Evolutionary conservation across 2,888 invertebrate species (phyloP), one percentile per base, ranked within the genome.

Genomic region (Tinea semifulvella): DNA sequence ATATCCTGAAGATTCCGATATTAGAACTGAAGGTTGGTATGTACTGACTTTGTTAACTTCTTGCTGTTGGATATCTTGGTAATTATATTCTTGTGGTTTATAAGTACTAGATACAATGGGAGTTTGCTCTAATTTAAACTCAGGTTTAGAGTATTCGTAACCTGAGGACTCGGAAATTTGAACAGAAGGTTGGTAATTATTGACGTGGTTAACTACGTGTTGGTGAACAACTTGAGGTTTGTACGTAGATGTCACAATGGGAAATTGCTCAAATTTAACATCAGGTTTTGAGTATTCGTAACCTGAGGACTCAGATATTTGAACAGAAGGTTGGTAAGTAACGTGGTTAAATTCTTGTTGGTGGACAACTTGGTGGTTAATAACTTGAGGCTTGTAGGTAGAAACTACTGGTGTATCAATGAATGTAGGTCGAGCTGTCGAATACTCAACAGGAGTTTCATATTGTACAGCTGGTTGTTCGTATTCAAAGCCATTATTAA

Each of bases 31-130:
- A n/a, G n/a, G n/a, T n/a, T n/a, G n/a, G n/a, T n/a, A n/a, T n/a
- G n/a, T n/a, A n/a, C n/a, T n/a, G n/a, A n/a, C n/a, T n/a, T n/a
- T n/a, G n/a, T n/a, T n/a, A n/a, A n/a, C n/a, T 63, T 65, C 58
- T 27, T 68, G 66, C 50, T 69, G 63, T 25, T n/a, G 70, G n/a
- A n/a, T 56, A 7, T 50, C 53, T n/a, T 61, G 60, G n/a, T n/a
- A n/a, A n/a, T n/a, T n/a, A n/a, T n/a, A n/a, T n/a, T n/a, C n/a
- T n/a, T n/a, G n/a, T n/a, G n/a, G n/a, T n/a, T n/a, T n/a, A n/a
- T n/a, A n/a, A n/a, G n/a, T n/a, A 25, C 42, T 49, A n/a, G n/a
- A n/a, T n/a, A n/a, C n/a, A n/a, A n/a, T n/a, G n/a, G n/a, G n/a
- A n/a, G n/a, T n/a, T n/a, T n/a, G n/a, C n/a, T n/a, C n/a, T n/a